Conservation (phyloP, 2,113 vertebrate genomes). For the Archocentrus centrarchus region DNA sequence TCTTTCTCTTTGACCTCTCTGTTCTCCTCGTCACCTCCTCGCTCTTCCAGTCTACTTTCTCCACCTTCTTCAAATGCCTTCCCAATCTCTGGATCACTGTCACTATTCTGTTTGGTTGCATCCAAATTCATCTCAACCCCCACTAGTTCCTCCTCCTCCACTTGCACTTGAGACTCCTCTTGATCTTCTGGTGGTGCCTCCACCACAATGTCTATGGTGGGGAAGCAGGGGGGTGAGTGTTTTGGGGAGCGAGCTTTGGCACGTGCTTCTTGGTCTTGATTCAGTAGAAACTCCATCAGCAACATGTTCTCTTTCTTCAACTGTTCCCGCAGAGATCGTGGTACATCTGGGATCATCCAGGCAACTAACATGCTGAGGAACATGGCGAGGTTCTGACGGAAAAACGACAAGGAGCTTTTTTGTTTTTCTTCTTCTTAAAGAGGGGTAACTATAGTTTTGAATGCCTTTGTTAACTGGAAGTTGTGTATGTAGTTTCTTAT, state of each 20-base stretch:
- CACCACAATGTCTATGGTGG: constrained; percentile 67
- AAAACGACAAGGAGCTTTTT: not conserved
- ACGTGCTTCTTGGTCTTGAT: constrained; percentile 87
- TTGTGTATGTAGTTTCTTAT: not conserved
- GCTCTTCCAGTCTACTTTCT: constrained; percentile 4
- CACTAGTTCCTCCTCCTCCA: constrained; percentile 41
- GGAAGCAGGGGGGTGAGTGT: constrained; percentile 6
- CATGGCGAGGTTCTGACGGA: constrained; percentile 93
- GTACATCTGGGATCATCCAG: constrained; percentile 96
- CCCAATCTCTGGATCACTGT: constrained; percentile 50
- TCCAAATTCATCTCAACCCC: constrained; percentile 32
- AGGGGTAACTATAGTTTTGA: not conserved
- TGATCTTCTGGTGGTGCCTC: constrained; percentile 56
- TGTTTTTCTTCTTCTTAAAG: not conserved
- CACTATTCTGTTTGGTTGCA: not conserved
- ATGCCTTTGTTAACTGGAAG: not conserved
- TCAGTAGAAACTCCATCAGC: constrained; percentile 92
- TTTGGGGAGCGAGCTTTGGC: constrained; percentile 35
- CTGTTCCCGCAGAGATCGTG: constrained; percentile 92
- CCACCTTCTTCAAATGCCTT: constrained; percentile 17
- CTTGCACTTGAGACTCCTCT: constrained; percentile 24
- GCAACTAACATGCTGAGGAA: constrained; percentile 95
- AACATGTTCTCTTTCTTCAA: constrained; percentile 92
- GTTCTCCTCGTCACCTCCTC: not conserved
- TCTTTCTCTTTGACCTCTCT: not conserved